phyloP scores from a whole-genome alignment of 1,140 invertebrate genomes.

The Calliphora vicina region DNA sequence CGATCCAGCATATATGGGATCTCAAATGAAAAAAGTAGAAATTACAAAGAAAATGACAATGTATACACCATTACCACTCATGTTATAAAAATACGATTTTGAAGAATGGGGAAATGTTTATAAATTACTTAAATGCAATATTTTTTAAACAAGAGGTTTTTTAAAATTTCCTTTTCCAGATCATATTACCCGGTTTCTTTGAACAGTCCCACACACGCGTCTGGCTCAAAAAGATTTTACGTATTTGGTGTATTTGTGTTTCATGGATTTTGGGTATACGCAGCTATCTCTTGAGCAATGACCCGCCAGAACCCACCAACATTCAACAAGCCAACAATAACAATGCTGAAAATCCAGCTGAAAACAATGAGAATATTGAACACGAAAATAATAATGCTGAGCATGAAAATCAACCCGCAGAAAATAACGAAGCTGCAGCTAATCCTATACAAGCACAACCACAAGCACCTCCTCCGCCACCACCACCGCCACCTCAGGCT shows the following conservation, averaged over 20 bases:
- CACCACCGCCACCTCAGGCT: slow-evolving; percentile 56
- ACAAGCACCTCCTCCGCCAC: slow-evolving; percentile 61
- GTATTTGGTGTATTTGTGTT: slow-evolving; percentile 88
- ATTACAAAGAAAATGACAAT: too few relatives aligned
- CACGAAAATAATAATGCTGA: slow-evolving; percentile 32
- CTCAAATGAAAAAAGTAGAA: too few relatives aligned
- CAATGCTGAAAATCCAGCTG: slow-evolving; percentile 39
- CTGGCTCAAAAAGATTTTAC: slow-evolving; percentile 88
- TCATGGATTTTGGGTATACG: slow-evolving; percentile 86
- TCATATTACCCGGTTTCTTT: slow-evolving; percentile 92
- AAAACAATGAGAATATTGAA: slow-evolving; percentile 34
- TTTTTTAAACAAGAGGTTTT: too few relatives aligned
- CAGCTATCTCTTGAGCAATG: slow-evolving; percentile 84
- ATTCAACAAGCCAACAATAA: slow-evolving; percentile 58
- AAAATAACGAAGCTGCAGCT: slow-evolving; percentile 56
- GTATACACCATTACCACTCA: too few relatives aligned
- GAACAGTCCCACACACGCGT: slow-evolving; percentile 95
- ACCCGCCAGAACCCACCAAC: slow-evolving; percentile 43
- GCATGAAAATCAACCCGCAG: slow-evolving; percentile 36
- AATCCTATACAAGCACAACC: slow-evolving; percentile 45
- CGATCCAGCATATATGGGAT: too few relatives aligned
- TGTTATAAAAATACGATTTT: too few relatives aligned
- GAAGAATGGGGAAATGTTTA: too few relatives aligned
- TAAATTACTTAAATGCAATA: too few relatives aligned
- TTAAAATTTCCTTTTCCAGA: slow-evolving; percentile 67